Conservation (phyloP, 2,113 vertebrate species). For the Microcebus jonahi region DNA sequence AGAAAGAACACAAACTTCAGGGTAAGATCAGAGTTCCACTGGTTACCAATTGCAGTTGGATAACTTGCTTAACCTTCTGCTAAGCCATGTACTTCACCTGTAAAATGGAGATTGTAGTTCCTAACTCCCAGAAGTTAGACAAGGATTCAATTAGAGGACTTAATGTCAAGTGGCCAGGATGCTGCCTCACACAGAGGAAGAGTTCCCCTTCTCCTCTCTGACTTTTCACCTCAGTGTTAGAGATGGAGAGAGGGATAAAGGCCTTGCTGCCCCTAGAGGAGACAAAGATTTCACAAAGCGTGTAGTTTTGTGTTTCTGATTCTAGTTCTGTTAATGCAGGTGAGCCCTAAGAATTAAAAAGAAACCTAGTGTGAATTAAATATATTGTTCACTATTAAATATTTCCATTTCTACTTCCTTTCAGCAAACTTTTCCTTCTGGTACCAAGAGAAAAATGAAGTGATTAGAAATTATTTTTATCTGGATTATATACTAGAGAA, state of each 20-base stretch:
- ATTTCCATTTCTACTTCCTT: slow-evolving; percentile 59
- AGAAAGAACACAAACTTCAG: slow-evolving; percentile 50
- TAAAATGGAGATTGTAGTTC: slow-evolving; percentile 56
- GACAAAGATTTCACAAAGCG: neutral
- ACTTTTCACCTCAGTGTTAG: neutral
- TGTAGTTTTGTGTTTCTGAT: neutral
- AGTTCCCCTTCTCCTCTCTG: neutral
- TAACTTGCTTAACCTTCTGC: slow-evolving; percentile 24
- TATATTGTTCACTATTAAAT: slow-evolving; percentile 30
- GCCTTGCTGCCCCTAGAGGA: neutral
- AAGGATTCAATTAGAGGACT: neutral
- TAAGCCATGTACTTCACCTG: slow-evolving; percentile 36
- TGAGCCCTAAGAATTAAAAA: slow-evolving; percentile 55
- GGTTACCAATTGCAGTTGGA: slow-evolving; percentile 2
- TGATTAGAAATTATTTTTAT: slow-evolving; percentile 52
- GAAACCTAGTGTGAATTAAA: slow-evolving; percentile 34
- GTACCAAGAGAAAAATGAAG: slow-evolving; percentile 45
- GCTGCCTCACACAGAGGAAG: neutral
- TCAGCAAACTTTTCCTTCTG: neutral
- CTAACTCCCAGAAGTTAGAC: slow-evolving; percentile 4
- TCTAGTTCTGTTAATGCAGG: slow-evolving; percentile 15
- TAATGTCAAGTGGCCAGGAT: neutral
- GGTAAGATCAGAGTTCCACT: slow-evolving; percentile 36
- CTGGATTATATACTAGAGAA: slow-evolving; percentile 48
- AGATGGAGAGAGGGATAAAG: neutral